These are phyloP conservation scores for Actinemys pallida DNA, from an alignment of 2,113 vertebrate genomes.

Conservation along the genomic window DNA sequence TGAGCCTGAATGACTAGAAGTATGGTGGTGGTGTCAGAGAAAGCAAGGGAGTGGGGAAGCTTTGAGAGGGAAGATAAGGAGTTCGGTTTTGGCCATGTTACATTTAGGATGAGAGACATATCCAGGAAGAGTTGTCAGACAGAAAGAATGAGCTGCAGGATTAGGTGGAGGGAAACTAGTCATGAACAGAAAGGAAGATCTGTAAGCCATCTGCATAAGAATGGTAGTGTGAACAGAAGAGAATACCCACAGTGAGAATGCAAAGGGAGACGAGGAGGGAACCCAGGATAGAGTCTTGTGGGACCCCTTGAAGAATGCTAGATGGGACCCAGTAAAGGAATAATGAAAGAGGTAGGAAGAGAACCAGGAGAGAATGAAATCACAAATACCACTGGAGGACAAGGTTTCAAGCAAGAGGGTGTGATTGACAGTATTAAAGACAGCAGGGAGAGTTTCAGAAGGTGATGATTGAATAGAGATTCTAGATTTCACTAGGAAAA, in stretches of 20 bases:
- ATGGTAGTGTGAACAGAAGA: neutral
- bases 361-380: neutral
- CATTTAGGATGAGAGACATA: neutral
- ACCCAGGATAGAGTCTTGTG: neutral
- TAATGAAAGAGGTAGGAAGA: neutral
- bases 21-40: neutral
- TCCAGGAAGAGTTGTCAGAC: neutral
- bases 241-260: neutral
- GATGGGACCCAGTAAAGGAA: neutral
- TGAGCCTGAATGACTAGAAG: neutral
- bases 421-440: neutral
- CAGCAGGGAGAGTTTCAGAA: neutral
- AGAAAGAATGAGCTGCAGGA: neutral
- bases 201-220: neutral
- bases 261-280: neutral
- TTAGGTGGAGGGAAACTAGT: neutral
- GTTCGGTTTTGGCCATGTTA: neutral
- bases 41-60: neutral
- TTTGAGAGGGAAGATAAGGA: neutral
- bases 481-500: neutral
- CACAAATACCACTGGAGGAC: neutral
- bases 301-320: accelerated
- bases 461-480: neutral
- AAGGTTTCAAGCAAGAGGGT: neutral
- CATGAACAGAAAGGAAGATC: neutral